Evolutionary conservation across 1,140 invertebrate genomes (phyloP), one percentile per base, ranked within the genome.

Genomic region (Pectinophora gossypiella): DNA sequence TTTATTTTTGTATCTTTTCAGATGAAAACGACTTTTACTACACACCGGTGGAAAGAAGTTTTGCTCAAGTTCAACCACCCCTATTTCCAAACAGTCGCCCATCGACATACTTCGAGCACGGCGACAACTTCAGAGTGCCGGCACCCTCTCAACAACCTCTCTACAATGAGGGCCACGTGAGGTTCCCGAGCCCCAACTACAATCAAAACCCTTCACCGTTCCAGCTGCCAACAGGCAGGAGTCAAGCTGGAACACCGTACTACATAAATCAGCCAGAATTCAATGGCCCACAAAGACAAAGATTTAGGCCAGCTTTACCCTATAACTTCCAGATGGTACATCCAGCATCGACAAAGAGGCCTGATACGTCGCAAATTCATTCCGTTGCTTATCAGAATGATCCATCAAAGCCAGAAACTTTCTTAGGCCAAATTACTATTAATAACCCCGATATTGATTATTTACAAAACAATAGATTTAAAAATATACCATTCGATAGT

Each of bases 371-470:
- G 19, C 84, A 80, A 64, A 83, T 88, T 68, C 82, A 83, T 63
- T 86, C 80, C 6, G 68, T 84, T 53, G 74, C 86, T 1, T 89
- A 91, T 63, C 88, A 89, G 62, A 85, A 89, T 63, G 85, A 90
- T 61, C 89, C 90, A 2, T 89, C 89, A 5, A 88, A 90, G 67
- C 89, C 87, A 44, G 90, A 91, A 77, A 90, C 89, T 13, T 91
- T 90, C 61, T 69, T 91, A 20, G 89, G 90, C 10, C 88, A 91
- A 80, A 89, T 91, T 35, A 90, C 89, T 27, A 73, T 90, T 52
- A 89, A 90, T 54, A 90, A 89, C 69, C 89, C 89, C 18, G 88
- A 89, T 43, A 87, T 89, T 51, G 84, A 85, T 44, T 84, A 76
- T 44, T 67, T 85, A 47, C 76, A 82, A 67, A 83, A 79, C 48